Percentiles rank a stretch among this genome's conserved stretches.
These are phyloP conservation scores for Lycaena phlaeas DNA, from an alignment of 2,888 invertebrate genomes.

Conservation along the genomic window DNA sequence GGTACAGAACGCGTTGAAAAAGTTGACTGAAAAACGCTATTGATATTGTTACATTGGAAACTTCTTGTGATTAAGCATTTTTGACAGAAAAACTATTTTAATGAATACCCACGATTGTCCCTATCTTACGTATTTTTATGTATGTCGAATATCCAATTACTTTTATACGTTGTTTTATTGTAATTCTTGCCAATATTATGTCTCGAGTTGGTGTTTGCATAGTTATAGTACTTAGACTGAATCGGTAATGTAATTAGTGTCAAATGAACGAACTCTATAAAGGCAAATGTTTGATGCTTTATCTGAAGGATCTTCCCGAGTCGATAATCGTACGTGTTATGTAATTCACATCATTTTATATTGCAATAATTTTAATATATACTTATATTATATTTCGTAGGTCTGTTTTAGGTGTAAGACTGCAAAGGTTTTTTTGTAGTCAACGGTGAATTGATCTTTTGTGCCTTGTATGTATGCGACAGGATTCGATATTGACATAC, in stretches of 20 bases:
- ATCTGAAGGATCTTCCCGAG: neutral
- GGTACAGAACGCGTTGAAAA: slow-evolving; percentile 70
- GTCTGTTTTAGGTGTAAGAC: neutral
- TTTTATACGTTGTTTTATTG: slow-evolving; percentile 3
- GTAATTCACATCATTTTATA: slow-evolving; percentile 7
- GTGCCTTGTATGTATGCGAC: slow-evolving; percentile 50
- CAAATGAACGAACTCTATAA: slow-evolving; percentile 1
- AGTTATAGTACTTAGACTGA: slow-evolving; percentile 16
- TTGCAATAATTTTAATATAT: slow-evolving; percentile 9
- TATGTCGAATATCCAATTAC: neutral
- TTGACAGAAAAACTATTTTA: slow-evolving; percentile 27
- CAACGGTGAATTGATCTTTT: slow-evolving; percentile 60
- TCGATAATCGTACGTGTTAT: neutral
- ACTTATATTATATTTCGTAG: slow-evolving; percentile 2
- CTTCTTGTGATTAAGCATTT: slow-evolving; percentile 54
- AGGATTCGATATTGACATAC: slow-evolving; percentile 11
- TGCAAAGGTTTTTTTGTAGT: slow-evolving; percentile 3
- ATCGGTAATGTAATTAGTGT: neutral
- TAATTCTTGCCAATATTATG: slow-evolving; percentile 16
- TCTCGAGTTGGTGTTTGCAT: slow-evolving; percentile 12
- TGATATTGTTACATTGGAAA: slow-evolving; percentile 32
- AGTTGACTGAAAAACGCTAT: slow-evolving; percentile 66
- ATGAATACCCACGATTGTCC: slow-evolving; percentile 1
- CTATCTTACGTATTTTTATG: slow-evolving; percentile 7
- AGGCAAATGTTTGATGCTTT: neutral